Percentiles rank a stretch among this genome's conserved stretches.
Conservation (phyloP, 2,113 vertebrate species). For the Arothron firmamentum region DNA sequence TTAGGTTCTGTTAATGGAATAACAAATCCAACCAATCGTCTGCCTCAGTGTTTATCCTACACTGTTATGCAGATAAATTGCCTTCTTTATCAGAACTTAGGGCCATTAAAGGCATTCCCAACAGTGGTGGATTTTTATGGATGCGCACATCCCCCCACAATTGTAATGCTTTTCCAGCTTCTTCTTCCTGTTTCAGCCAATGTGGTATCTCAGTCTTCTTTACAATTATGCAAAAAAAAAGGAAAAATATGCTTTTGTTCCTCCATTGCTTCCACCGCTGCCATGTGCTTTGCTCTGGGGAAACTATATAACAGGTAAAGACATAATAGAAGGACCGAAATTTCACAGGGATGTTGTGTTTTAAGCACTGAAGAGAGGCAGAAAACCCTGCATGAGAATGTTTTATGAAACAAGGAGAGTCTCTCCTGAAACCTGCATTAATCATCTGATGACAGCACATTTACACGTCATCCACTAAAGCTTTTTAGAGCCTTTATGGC, state of each 20-base stretch:
- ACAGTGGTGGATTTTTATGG: constrained; percentile 12
- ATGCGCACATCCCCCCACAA: constrained; percentile 8
- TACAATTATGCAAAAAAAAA: constrained; percentile 17
- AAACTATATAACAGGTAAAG: neutral
- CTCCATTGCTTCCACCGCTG: constrained; percentile 10
- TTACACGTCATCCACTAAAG: constrained; percentile 18
- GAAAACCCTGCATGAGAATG: constrained; percentile 25
- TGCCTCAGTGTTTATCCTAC: neutral
- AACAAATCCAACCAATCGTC: neutral
- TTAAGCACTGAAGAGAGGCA: constrained; percentile 6
- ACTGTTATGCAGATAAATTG: constrained; percentile 28
- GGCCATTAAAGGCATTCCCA: constrained; percentile 15
- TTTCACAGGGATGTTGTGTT: neutral
- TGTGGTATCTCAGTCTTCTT: constrained; percentile 18
- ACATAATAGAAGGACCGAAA: constrained; percentile 14
- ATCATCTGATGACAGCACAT: constrained; percentile 17
- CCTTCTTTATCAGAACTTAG: constrained; percentile 9
- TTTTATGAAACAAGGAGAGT: constrained; percentile 32
- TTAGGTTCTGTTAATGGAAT: neutral
- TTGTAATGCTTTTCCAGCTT: constrained; percentile 19
- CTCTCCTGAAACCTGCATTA: constrained; percentile 11
- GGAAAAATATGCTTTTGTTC: constrained; percentile 10
- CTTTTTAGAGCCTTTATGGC: constrained; percentile 4
- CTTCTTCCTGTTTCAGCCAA: constrained; percentile 22
- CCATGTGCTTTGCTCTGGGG: constrained; percentile 7